Evolutionary conservation across 2,888 invertebrate genomes (phyloP), one percentile per base, ranked within the genome.

Genomic region (Cecidostiba fungosa): DNA sequence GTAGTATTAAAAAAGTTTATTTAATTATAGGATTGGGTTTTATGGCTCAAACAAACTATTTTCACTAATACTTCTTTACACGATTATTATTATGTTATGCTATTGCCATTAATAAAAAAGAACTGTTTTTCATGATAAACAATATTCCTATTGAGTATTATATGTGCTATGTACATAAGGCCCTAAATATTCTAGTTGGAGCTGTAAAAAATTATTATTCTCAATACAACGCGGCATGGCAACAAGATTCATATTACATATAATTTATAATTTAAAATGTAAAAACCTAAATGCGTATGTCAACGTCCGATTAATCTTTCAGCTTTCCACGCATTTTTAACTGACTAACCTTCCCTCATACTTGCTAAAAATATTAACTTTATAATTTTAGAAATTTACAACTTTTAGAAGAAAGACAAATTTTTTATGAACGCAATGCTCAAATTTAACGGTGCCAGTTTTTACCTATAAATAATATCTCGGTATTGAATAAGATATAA

Each of bases 141-240:
- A 76, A 80, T 83, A 83, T 77, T 87, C 83, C 76, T 87, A 87
- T 87, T 84, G 89, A 91, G 89, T 91, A 91, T 91, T 91, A 72
- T 72, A 80, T 86, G 79, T 85, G 36, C 83, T 90, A 89, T 89
- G 86, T 90, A 89, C 87, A 90, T 62, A 74, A 79, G 77, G 69
- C 85, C 74, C 62, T 84, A 82, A 80, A 83, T 54, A 86, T 76
- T 86, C 79, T 83, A 86, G 2, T 32, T 76, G 47, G 47, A 80
- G n/a, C 39, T 73, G 54, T 85, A 83, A 82, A 77, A 85, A 86
- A 59, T n/a, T 43, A 82, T 77, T 54, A 81, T 81, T 54, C 69
- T 77, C 32, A 82, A 76, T 84, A 80, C 79, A 89, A 88, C 50
- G 86, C 85, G 88, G 85, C 88, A 91, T 91, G 90, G 90, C 90